A percentile compares a stretch with the other conserved stretches of the same genome.
Evolutionary conservation across 2,888 invertebrate genomes (phyloP).

Genomic region (Drosophila neutralis): DNA sequence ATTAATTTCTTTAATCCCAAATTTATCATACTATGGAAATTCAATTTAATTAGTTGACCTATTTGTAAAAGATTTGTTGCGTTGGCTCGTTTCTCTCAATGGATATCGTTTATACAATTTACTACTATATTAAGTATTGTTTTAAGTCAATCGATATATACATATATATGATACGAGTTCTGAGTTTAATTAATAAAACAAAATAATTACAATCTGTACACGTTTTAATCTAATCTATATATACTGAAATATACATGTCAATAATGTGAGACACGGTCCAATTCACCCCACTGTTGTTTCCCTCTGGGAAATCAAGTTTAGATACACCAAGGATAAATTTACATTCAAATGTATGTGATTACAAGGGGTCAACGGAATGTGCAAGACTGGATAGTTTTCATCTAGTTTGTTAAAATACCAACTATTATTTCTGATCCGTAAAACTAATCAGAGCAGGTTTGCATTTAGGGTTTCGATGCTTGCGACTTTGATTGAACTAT

Average conservation of each 20-base stretch:
- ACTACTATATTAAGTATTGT: slow-evolving; percentile 36
- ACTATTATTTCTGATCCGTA: no score
- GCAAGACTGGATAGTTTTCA: neutral
- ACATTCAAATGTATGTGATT: neutral
- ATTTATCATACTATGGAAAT: slow-evolving; percentile 1
- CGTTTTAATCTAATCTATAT: neutral
- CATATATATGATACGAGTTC: slow-evolving; percentile 23
- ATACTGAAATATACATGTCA: neutral
- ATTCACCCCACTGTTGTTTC: neutral
- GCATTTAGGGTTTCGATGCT: neutral
- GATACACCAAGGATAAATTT: neutral
- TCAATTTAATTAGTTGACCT: slow-evolving; percentile 46
- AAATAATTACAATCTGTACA: slow-evolving; percentile 10
- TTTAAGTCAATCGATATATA: slow-evolving; percentile 44
- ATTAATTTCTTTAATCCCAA: neutral
- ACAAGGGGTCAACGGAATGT: neutral
- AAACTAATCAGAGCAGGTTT: neutral
- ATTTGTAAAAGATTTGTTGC: slow-evolving; percentile 54
- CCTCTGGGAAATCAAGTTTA: neutral
- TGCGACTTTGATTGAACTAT: neutral
- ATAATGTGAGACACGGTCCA: neutral
- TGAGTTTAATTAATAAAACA: slow-evolving; percentile 42
- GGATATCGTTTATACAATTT: slow-evolving; percentile 26
- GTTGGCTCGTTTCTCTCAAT: slow-evolving; percentile 32
- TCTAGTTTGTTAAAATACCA: no score